These are phyloP conservation scores for Alosa alosa DNA, from an alignment of 2,113 vertebrate genomes.

Conservation along the genomic window DNA sequence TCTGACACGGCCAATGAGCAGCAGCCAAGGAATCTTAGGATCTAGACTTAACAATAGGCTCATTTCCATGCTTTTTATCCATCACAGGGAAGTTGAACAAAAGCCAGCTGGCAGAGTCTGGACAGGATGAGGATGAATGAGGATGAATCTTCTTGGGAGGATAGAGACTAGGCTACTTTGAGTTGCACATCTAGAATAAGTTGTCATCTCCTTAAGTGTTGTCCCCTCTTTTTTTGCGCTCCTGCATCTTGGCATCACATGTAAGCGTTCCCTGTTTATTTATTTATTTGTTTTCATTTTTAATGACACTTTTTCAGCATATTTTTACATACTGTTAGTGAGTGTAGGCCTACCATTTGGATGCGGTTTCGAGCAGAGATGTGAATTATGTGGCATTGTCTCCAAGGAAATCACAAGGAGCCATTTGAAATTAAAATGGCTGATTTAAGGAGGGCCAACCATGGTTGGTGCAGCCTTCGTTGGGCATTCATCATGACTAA, in stretches of 20 bases:
- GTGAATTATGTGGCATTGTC: background rate
- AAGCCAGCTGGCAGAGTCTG: background rate
- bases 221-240: background rate
- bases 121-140: background rate
- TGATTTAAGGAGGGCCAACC: background rate
- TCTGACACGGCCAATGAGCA: background rate
- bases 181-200: background rate
- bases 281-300: background rate
- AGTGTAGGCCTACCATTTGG: background rate
- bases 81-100: slow-evolving; percentile 1
- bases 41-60: slow-evolving; percentile 9
- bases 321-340: background rate
- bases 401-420: background rate
- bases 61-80: slow-evolving; percentile 13
- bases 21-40: background rate
- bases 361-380: background rate
- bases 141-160: background rate
- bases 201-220: background rate
- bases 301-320: background rate
- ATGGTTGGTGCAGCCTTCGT: background rate
- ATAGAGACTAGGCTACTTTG: background rate
- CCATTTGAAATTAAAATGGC: slow-evolving; percentile 7
- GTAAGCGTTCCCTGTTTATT: background rate
- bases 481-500: background rate
- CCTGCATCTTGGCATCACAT: slow-evolving; percentile 2